Evolutionary conservation across 2,113 vertebrate genomes (phyloP), one percentile per base, ranked within the genome.

Genomic region (Sprattus sprattus): DNA sequence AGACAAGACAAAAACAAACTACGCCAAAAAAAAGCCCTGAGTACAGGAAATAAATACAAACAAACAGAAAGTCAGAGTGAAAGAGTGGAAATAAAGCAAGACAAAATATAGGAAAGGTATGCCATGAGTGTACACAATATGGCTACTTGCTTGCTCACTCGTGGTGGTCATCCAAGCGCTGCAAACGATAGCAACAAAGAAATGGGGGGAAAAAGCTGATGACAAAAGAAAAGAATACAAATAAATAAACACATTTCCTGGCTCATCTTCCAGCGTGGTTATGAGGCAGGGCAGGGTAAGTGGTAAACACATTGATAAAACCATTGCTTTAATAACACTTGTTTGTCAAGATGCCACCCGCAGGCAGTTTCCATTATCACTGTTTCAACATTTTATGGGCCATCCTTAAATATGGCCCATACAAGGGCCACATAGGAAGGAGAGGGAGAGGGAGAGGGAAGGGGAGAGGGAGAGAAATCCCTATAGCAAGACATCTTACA

Each of bases 251-350:
- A 11, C 15, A 25, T 52, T 82, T 49, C 52, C 78, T 83, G 81
- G 83, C 47, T 78, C 82, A 83, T 71, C 85, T 86, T 50, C 50
- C 44, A 46, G 15, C 18, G 64, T 54, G 52, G 82, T 83, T 83
- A 86, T 86, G 85, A 86, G 81, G 81, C 85, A 54, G 22, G 54
- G n/a, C 47, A 86, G 47, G 39, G 85, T 88, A 3, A 86, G 44
- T 90, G 82, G 92, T 93, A 92, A 93, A 94, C 91, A 92, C 93
- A 94, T 92, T 92, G 92, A 94, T 93, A 92, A 94, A 94, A 93
- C 91, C 91, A 93, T 93, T 95, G 92, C 91, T 94, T 90, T 95
- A 95, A 95, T 95, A 94, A 93, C 91, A 90, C n/a, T 82, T 92
- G 92, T 94, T 94, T 93, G 92, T 94, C 93, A 94, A 93, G 93